phyloP scores from a whole-genome alignment of 2,888 invertebrate species.

The Euplagia quadripunctaria region DNA sequence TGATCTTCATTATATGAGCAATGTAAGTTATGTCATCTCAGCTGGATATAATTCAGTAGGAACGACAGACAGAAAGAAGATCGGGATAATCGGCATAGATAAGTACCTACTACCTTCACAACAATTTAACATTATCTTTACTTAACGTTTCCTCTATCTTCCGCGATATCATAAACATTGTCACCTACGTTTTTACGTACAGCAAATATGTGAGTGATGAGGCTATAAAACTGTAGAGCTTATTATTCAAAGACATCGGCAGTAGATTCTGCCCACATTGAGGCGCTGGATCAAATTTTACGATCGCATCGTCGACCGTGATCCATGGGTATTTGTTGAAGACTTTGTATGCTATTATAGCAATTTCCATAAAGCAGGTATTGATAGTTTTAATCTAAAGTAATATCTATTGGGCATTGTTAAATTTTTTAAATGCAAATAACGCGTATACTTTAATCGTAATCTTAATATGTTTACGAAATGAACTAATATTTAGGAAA shows the following conservation, averaged over 20 bases:
- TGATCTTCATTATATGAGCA: too few relatives aligned
- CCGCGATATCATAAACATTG: constrained; percentile 20
- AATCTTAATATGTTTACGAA: too few relatives aligned
- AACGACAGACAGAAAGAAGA: not conserved
- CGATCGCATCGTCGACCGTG: constrained; percentile 53
- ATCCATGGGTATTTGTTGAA: constrained; percentile 48
- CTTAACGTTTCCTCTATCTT: not conserved
- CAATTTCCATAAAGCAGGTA: not conserved
- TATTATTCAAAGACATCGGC: constrained; percentile 57
- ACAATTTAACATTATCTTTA: not conserved
- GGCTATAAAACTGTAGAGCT: constrained; percentile 58
- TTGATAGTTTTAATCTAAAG: not conserved
- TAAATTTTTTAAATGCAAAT: too few relatives aligned
- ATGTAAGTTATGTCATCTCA: too few relatives aligned
- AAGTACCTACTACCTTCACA: not conserved
- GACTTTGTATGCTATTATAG: constrained; percentile 3
- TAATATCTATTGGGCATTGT: too few relatives aligned
- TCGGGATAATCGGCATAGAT: not conserved
- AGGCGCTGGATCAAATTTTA: constrained; percentile 61
- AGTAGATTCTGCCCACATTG: constrained; percentile 58
- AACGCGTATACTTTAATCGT: too few relatives aligned
- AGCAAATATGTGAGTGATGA: constrained; percentile 35
- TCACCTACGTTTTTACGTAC: constrained; percentile 14
- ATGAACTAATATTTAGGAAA: too few relatives aligned
- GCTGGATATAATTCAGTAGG: not conserved